Evolutionary conservation across 2,888 invertebrate species (phyloP), one percentile per base, ranked within the genome.

Genomic region (Mechanitis messenoides): DNA sequence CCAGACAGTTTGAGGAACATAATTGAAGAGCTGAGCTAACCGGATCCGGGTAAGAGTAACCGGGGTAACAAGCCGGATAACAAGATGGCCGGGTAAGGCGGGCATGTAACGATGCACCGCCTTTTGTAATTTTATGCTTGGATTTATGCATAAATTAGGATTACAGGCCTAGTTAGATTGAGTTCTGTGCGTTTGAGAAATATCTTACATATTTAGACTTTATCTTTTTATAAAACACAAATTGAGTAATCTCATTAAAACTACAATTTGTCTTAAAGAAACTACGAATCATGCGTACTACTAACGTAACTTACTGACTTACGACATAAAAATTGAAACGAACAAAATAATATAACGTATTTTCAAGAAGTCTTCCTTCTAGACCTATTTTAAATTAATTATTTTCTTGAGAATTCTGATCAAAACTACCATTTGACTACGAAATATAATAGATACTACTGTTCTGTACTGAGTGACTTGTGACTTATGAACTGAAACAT

Each of bases 21-120:
- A 89, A 89, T 89, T 89, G 89, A 83, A 88, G 80, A 87, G 85
- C 80, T 81, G 72, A 87, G 79, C 76, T 83, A 88, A 88, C 89
- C 87, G 74, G 66, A 50, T 50, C 78, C 81, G 86, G 82, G 81
- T 75, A 77, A 31, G 47, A 47, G 50, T 50, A 31, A 42, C 42
- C 42, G 71, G 78, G 78, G 83, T 85, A 85, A 86, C 85, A 84
- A 81, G 85, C 75, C 78, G 77, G 78, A 68, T 74, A 78, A 80
- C 78, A 75, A 76, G 76, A 71, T 61, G 66, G 61, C 72, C 70
- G 71, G 71, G 72, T 79, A 84, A 72, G 72, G 79, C 80, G 77
- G 76, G 68, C 67, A 70, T 60, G 66, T 68, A 69, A 67, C 70
- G 69, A 65, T 61, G 61, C 67, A 66, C 71, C 60, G 7, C 57